Base-by-base conservation (phyloP, 2,113 vertebrate species). In the Ammospiza nelsoni region DNA sequence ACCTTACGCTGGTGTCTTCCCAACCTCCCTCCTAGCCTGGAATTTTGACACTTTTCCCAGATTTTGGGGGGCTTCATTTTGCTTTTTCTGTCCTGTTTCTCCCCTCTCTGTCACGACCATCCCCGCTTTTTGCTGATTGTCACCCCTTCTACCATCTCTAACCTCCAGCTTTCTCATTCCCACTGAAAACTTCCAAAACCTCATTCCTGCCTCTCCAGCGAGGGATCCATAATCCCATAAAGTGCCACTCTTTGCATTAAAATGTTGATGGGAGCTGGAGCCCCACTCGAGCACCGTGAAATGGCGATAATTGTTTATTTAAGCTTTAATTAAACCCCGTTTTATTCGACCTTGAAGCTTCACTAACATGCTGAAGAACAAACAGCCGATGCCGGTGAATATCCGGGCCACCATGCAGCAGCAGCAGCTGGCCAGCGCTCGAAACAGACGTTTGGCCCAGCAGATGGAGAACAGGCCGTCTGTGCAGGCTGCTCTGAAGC, bases 281-380 rank as follows among this genome's bases (percentile, higher is more conserved):
- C 95, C 94, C 98, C 96, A 37, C 97, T 95, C 95, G 97, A 97
- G 97, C 97, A 96, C 98, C 97, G 89, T 98, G 97, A 98, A 98
- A 98, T 98, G 97, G 97, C 97, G 51, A 48, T 97, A 97, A 96
- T 98, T 98, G 97, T 98, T 96, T 98, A 81, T 98, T 95, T 96
- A 96, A 98, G 96, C 96, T 97, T 97, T 98, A 95, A 97, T 98
- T 97, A 98, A 98, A 98, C 98, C 98, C 98, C 98, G 41, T 98
- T 99, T 98, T 98, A 97, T 98, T 98, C 98, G 98, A 98, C 98
- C 98, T 98, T 98, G 98, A 99, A 99, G 99, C 99, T 99, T 99
- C 98, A 99, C 99, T 99, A 99, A 99, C 98, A 99, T 99, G 99
- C 99, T 99, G 99, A 99, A 99, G 99, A 99, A 99, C 99, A 99